phyloP scores from a whole-genome alignment of 1,140 invertebrate genomes.

The Drosophila bifasciata region DNA sequence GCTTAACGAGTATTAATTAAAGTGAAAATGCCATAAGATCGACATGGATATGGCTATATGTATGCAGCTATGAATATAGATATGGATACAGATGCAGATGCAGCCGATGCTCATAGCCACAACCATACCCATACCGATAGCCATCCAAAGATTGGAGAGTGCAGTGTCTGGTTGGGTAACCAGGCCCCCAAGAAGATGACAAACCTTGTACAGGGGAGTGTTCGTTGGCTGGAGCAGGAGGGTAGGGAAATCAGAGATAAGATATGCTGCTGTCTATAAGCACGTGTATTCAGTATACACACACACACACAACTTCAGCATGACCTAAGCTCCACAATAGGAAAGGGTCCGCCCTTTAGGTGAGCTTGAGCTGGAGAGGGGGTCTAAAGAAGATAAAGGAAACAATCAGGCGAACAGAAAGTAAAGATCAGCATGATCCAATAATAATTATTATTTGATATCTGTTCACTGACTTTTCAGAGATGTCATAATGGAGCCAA shows the following conservation, averaged over 20 bases:
- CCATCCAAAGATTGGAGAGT: slow-evolving; percentile 22
- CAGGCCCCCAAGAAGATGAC: slow-evolving; percentile 2
- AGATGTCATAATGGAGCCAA: slow-evolving; percentile 88
- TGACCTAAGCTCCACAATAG: too few relatives aligned
- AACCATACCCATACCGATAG: slow-evolving; percentile 4
- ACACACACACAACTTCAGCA: too few relatives aligned
- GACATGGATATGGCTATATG: slow-evolving; percentile 47
- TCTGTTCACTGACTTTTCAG: slow-evolving; percentile 54
- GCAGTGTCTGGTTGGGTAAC: slow-evolving; percentile 35
- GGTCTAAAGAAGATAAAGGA: too few relatives aligned
- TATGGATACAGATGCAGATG: slow-evolving; percentile 4
- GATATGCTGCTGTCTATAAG: too few relatives aligned
- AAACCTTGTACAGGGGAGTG: slow-evolving; percentile 1
- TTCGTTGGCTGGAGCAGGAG: not conserved
- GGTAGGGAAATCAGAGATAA: not conserved
- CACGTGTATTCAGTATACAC: too few relatives aligned
- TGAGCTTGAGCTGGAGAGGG: too few relatives aligned
- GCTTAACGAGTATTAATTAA: slow-evolving; percentile 53
- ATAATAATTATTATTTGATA: not conserved
- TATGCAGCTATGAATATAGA: slow-evolving; percentile 11
- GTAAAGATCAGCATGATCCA: too few relatives aligned
- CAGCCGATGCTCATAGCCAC: not conserved
- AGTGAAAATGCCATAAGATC: slow-evolving; percentile 50
- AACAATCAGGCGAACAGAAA: too few relatives aligned
- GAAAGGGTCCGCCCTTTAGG: too few relatives aligned